Percentiles rank a stretch among this genome's conserved stretches.
These are phyloP conservation scores for Epinotia nisella DNA, from an alignment of 2,888 invertebrate genomes.

Conservation along the genomic window DNA sequence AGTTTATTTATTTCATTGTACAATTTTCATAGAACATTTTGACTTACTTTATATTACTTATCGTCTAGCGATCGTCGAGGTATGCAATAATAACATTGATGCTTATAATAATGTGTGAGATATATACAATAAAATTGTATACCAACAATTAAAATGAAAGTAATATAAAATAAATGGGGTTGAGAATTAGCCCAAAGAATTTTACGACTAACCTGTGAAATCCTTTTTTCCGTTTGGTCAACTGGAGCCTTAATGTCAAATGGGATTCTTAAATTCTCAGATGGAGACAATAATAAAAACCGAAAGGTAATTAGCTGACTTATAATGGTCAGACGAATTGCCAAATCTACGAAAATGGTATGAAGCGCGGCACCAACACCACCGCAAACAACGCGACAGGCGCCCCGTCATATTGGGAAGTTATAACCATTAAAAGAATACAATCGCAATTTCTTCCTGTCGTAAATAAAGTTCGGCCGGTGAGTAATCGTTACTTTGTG, in stretches of 20 bases:
- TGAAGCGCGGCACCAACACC: not conserved
- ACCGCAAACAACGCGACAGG: conserved; percentile 50
- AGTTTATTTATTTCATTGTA: too few relatives aligned
- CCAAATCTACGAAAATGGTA: conserved; percentile 4
- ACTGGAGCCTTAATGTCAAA: not conserved
- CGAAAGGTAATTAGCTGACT: not conserved
- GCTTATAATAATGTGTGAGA: too few relatives aligned
- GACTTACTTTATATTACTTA: too few relatives aligned
- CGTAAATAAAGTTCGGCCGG: conserved; percentile 79
- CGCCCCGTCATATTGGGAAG: conserved; percentile 69
- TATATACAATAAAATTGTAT: too few relatives aligned
- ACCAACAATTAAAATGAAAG: too few relatives aligned
- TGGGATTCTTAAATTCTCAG: not conserved
- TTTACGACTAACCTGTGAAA: not conserved
- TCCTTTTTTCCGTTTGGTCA: not conserved
- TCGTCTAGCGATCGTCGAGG: too few relatives aligned
- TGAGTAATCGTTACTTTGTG: conserved; percentile 82
- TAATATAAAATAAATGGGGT: too few relatives aligned
- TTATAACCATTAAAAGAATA: conserved; percentile 80
- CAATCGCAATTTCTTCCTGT: conserved; percentile 84
- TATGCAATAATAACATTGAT: too few relatives aligned
- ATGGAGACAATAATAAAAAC: not conserved
- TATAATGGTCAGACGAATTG: not conserved
- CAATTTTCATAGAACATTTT: too few relatives aligned
- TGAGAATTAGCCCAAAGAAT: too few relatives aligned